Evolutionary conservation across 2,888 invertebrate species (phyloP), one percentile per base, ranked within the genome.

Genomic region (Atherix ibis): DNA sequence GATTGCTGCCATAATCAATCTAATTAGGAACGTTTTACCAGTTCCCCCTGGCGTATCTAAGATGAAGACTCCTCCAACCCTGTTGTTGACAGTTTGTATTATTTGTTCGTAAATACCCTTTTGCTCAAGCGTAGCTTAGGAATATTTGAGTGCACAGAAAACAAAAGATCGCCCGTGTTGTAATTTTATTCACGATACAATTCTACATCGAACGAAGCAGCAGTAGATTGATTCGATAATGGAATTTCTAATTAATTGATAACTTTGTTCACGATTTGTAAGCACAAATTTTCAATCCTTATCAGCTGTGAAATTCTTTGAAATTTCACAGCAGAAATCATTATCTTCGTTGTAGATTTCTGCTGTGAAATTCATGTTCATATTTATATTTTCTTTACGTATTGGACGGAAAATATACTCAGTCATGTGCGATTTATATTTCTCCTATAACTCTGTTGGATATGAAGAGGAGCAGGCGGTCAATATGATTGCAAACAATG

Each of bases 1-100:
- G 31, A 59, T 42, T 34, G 43, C 38, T 16, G 52, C 50, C 13
- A 57, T 39, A 14, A 62, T 35, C 18, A 54, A 37, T 34, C 37
- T 32, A 32, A 35, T 32, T 15, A 40, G n/a, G 22, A 40, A 40
- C 13, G 35, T n/a, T n/a, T n/a, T n/a, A n/a, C n/a, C n/a, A n/a
- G n/a, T n/a, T n/a, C n/a, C n/a, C n/a, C n/a, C n/a, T 37, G 35
- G 34, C 12, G 38, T 34, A 14, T 40, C 40, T 12, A 36, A 26
- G 33, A 40, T 35, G 32, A 33, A 40, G 4, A 40, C 5, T 6
- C 37, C 37, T 22, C 35, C 30, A 25, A 10, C 30, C n/a, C n/a
- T n/a, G n/a, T n/a, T n/a, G n/a, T n/a, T n/a, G n/a, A n/a, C 14
- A 9, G 14, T 12, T 34, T 34, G 28, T 34, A 36, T 37, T n/a